Percentiles rank a stretch among this genome's conserved stretches.
These are phyloP conservation scores for Castor canadensis DNA, from an alignment of 2,113 vertebrate genomes.

Conservation along the genomic window DNA sequence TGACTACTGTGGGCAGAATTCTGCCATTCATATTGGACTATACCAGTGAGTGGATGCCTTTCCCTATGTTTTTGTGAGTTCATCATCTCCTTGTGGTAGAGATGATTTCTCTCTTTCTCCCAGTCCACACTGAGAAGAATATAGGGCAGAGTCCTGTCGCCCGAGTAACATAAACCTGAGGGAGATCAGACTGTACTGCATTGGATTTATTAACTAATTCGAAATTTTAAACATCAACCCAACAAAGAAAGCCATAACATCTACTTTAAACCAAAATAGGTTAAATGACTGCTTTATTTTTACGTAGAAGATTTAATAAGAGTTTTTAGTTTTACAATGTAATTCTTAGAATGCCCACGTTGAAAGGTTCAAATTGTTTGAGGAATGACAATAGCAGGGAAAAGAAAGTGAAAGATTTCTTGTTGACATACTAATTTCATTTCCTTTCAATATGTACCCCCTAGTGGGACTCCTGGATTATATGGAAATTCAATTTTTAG, in stretches of 20 bases:
- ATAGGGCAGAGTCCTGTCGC: no score
- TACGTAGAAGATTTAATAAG: not conserved
- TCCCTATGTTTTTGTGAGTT: no score
- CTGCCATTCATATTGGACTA: not conserved
- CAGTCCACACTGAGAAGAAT: not conserved
- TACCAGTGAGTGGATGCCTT: not conserved
- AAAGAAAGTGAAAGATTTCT: not conserved
- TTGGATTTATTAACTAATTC: not conserved
- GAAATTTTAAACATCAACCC: not conserved
- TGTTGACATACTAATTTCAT: no score
- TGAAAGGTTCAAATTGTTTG: no score
- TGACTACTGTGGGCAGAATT: not conserved
- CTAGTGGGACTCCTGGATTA: no score
- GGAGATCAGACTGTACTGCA: not conserved
- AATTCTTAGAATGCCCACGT: not conserved
- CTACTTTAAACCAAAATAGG: not conserved
- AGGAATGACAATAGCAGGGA: not conserved
- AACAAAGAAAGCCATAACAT: not conserved
- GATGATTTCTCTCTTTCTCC: not conserved
- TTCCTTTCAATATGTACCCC: no score
- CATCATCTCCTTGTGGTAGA: no score
- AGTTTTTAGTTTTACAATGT: not conserved
- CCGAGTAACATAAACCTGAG: not conserved
- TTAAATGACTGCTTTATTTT: not conserved
- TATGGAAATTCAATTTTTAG: no score